Base-by-base conservation (phyloP, 2,113 vertebrate species). In the Porphyrio hochstetteri region DNA sequence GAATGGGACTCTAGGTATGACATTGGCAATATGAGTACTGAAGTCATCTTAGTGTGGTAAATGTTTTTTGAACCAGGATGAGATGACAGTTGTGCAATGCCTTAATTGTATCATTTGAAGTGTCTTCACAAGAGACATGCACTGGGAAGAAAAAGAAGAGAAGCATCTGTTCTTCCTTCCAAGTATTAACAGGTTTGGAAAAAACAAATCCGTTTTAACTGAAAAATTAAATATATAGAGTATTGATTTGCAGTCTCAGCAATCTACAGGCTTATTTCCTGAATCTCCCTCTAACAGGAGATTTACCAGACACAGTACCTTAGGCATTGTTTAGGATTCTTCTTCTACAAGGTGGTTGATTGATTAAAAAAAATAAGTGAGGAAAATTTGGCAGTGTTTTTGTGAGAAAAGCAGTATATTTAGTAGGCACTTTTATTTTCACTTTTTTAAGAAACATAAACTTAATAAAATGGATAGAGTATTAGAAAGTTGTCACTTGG, bases 161-260 rank as follows among this genome's bases (percentile, higher is more conserved):
- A 71, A 92, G 7, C 46, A 90, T 94, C 76, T 93, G 48, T 44
- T 95, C 94, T 76, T 86, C 44, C 72, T 12, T 86, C 29, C 38
- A 68, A 24, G 9, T 91, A 33, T 95, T 95, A 46, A 23, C 46
- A 71, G 19, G 7, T 94, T 94, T 89, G 77, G 48, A 42, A 90
- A 96, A 44, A 71, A n/a, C 63, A 87, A 86, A 68, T 67, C 4
- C 78, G 36, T 70, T 97, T 94, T 83, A 95, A 92, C 35, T 74
- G 64, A 81, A 88, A 93, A 95, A 89, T 74, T 86, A 57, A 92
- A 86, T 94, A 69, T 97, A 60, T 91, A 86, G 16, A 28, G 93
- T 86, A 82, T n/a, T 95, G 28, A 67, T 77, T 5, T 79, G 14
- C 83, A 80, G 5, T 52, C 17, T 20, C 24, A 77, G 23, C 33